Evolutionary conservation across 2,797 vertebrate species (phyloP), one percentile per base, ranked within the genome.

Genomic region (Xenopus petersii): DNA sequence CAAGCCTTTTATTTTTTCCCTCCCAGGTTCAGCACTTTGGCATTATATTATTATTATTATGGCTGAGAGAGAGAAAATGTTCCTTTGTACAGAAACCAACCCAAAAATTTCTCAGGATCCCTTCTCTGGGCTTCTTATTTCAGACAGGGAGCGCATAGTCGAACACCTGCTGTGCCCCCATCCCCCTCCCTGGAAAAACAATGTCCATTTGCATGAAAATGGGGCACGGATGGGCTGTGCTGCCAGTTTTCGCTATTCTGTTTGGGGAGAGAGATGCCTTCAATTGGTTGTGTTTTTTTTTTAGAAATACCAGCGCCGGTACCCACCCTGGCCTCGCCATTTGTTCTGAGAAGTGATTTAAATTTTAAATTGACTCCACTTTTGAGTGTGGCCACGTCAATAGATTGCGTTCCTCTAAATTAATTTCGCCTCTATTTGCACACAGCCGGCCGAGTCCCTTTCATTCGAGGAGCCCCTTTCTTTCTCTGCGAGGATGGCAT

Each of bases 111-210:
- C 66, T 65, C 72, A 78, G 77, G 36, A 9, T 42, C 33, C 33
- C 3, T 36, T 4, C 36, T 42, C 5, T 1, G 5, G 36, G 36
- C 73, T 30, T 30, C 26, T 30, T 4, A 30, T 82, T 85, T 85
- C 85, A 88, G 83, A 83, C 79, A 89, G 82, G 84, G 81, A 64
- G 86, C 84, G 81, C 80, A 83, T 71, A 82, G 82, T 78, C 81
- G 84, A 87, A 86, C 90, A 91, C 89, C 88, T 90, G 89, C 87
- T 87, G 84, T 79, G 87, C 82, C 77, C 69, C 49, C 49, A 51
- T 30, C 26, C 49, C 11, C 49, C 74, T 80, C 79, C 80, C 80
- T 80, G 84, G 87, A 30, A 30, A 30, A 30, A 86, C 85, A 84
- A 84, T 86, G 80, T 67, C 62, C 73, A 88, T 89, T 89, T 86